These are phyloP conservation scores for Stegastes partitus DNA, from an alignment of 2,113 vertebrate species.

Conservation along the genomic window DNA sequence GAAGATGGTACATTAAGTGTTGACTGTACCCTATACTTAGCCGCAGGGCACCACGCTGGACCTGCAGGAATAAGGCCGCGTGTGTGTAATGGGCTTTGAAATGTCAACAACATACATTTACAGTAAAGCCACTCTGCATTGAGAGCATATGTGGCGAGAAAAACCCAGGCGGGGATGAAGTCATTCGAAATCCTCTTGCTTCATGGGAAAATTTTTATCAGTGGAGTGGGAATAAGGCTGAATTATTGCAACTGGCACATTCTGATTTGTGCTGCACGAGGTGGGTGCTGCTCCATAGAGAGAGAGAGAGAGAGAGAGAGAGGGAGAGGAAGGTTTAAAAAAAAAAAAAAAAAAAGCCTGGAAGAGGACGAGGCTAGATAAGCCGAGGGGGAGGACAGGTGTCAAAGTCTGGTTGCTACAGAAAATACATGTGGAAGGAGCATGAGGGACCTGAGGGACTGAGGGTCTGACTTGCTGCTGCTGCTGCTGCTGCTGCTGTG, in stretches of 20 bases:
- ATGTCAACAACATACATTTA: constrained; percentile 36
- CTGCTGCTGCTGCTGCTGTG: constrained; percentile 47
- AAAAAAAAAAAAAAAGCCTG: too few species aligned
- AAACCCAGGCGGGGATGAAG: constrained; percentile 1
- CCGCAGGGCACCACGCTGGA: not conserved
- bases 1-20: constrained; percentile 35
- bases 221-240: not conserved
- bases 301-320: too few species aligned
- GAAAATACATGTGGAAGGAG: constrained; percentile 58
- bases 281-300: not conserved
- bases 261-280: constrained; percentile 11
- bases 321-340: too few species aligned
- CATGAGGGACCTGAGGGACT: constrained; percentile 57
- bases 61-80: constrained; percentile 22
- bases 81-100: constrained; percentile 36
- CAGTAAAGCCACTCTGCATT: not conserved
- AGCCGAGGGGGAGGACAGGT: constrained; percentile 60
- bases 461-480: constrained; percentile 48
- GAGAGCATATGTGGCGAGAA: not conserved
- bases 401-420: constrained; percentile 44
- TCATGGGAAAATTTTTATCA: not conserved
- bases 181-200: constrained; percentile 17
- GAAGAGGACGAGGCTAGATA: constrained; percentile 45
- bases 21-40: constrained; percentile 23
- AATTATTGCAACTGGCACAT: constrained; percentile 18